Conservation (phyloP, 2,797 vertebrate genomes). For the Dicrostonyx torquatus region DNA sequence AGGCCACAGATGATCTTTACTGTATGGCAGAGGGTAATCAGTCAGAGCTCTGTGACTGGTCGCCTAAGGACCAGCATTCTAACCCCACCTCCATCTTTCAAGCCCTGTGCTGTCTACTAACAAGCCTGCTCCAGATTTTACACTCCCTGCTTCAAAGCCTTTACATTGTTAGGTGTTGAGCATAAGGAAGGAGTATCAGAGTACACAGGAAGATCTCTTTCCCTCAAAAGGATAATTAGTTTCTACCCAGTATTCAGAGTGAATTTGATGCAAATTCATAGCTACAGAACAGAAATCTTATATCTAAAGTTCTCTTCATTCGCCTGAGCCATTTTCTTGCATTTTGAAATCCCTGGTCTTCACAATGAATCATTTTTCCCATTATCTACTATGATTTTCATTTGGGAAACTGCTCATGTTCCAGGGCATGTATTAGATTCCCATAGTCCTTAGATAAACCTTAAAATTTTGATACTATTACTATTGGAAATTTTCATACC, state of each 20-base stretch:
- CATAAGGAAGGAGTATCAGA: background rate
- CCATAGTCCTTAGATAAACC: background rate
- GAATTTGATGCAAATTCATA: background rate
- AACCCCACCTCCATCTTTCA: background rate
- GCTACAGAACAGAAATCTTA: background rate
- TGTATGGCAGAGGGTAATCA: background rate
- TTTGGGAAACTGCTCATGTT: background rate
- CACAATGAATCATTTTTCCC: background rate
- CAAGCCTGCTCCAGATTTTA: background rate
- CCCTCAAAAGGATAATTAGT: background rate
- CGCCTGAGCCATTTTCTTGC: background rate
- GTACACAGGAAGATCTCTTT: background rate
- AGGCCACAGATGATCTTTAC: background rate
- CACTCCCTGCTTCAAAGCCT: background rate
- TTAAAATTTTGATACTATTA: background rate
- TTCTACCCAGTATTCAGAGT: background rate
- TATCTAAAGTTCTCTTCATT: background rate
- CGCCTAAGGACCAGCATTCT: background rate
- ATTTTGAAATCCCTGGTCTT: background rate
- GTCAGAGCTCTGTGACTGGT: background rate
- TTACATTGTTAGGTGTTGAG: background rate
- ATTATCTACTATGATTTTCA: background rate
- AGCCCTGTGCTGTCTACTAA: background rate
- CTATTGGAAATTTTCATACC: background rate
- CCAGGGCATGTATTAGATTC: background rate